Evolutionary conservation across 2,113 vertebrate species (phyloP), one percentile per base, ranked within the genome.

Genomic region (Manacus vitellinus): DNA sequence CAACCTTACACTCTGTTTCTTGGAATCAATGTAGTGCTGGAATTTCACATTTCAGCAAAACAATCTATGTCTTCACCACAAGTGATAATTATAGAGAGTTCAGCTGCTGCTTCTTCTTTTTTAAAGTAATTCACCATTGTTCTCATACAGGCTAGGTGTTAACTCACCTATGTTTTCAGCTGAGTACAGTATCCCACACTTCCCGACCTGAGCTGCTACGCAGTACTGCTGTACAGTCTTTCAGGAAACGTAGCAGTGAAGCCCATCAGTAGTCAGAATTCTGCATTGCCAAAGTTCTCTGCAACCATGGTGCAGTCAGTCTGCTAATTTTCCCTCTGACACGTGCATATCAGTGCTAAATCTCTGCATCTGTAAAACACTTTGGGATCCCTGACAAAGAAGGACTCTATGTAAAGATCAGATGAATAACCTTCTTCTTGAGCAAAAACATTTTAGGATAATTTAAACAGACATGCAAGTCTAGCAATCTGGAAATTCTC

Each of bases 131-230:
- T 73, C 46, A 75, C 16, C 10, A 8, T 24, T 55, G 35, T 59
- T 84, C 52, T 82, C n/a, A 58, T 14, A 56, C 23, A 67, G 52
- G 43, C 59, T 39, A 75, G 7, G 21, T 67, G 17, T 77, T 35
- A 88, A 93, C 96, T 96, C 94, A 95, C 88, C 95, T 89, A 76
- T 31, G 51, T 76, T 74, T 89, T 83, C 95, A 95, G 93, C 51
- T 77, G 87, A 92, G 66, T 52, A 82, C 87, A 88, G 93, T 47
- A 43, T 83, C 62, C 70, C 78, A 54, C 54, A 3, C 55, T 80
- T 89, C 79, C 78, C 4, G 1, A 52, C 43, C 55, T 73, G 30
- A 86, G 85, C n/a, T 84, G 78, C 71, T 72, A 35, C 0, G 23
- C 37, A 59, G 85, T 19, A 52, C 7, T 85, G 89, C 55, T 72